phyloP scores from a whole-genome alignment of 2,113 vertebrate genomes.

The Dermatemys mawii region DNA sequence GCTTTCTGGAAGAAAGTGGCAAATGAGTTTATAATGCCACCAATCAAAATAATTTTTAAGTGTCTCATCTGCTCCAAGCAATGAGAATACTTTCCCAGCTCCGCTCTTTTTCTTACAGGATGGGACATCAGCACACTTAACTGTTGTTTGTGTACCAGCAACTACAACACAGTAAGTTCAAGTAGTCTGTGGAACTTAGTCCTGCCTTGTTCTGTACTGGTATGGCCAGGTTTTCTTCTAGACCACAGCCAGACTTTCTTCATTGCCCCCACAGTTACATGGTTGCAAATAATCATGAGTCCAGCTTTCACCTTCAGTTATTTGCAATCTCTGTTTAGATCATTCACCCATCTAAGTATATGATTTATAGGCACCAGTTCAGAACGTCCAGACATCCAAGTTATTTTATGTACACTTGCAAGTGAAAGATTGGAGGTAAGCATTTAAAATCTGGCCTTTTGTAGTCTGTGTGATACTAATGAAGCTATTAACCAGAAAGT shows the following conservation, averaged over 20 bases:
- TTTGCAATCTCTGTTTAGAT: not conserved
- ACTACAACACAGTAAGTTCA: slow-evolving; percentile 59
- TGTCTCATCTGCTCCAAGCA: not conserved
- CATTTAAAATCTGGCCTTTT: not conserved
- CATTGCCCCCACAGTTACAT: not conserved
- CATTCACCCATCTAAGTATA: not conserved
- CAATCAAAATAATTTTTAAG: no score
- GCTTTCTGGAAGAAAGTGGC: not conserved
- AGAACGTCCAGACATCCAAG: not conserved
- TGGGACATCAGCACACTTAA: slow-evolving; percentile 67
- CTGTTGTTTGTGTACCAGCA: slow-evolving; percentile 57
- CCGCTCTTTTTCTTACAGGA: slow-evolving; percentile 36
- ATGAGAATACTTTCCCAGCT: not conserved
- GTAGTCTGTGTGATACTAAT: not conserved
- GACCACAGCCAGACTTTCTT: not conserved
- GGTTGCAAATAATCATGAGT: not conserved
- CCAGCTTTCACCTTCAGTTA: not conserved
- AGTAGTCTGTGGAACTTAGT: rapidly evolving
- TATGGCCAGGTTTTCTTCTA: not conserved
- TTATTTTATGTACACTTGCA: not conserved
- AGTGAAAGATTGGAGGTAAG: not conserved
- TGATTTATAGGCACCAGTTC: not conserved
- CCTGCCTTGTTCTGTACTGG: not conserved
- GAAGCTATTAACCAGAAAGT: not conserved
- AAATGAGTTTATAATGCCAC: no score